These are phyloP conservation scores for Ciconia nigra DNA, from an alignment of 2,797 vertebrate genomes.

Conservation along the genomic window DNA sequence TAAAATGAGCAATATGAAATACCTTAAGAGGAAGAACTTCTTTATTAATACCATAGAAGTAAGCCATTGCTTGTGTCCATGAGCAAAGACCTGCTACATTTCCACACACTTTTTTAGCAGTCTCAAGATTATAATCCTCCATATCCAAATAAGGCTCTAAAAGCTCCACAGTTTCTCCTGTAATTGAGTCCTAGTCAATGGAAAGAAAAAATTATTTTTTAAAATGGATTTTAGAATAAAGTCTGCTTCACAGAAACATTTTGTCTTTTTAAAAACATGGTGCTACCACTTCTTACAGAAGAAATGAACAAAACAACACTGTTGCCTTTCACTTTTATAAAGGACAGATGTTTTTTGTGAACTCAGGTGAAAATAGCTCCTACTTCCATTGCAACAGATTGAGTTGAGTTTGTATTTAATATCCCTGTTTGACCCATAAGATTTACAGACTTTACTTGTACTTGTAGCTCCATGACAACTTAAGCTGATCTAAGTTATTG, in stretches of 20 bases:
- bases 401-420: neutral
- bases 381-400: neutral
- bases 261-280: neutral
- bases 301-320: neutral
- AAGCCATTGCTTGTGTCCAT: conserved; percentile 87
- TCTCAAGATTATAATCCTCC: conserved; percentile 87
- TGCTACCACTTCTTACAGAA: neutral
- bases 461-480: neutral
- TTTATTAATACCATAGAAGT: conserved; percentile 86
- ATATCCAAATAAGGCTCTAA: conserved; percentile 81
- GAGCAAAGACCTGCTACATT: conserved; percentile 87
- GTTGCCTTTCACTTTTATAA: neutral
- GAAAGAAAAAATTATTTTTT: neutral
- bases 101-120: conserved; percentile 85
- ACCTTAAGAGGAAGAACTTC: conserved; percentile 88
- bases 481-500: neutral
- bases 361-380: neutral
- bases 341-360: neutral
- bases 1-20: neutral
- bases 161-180: conserved; percentile 84
- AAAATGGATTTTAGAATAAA: neutral
- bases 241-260: neutral
- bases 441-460: neutral
- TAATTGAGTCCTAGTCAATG: conserved; percentile 81
- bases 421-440: neutral